Conservation (phyloP, 2,113 vertebrate species). For the Calyptomena viridis region DNA sequence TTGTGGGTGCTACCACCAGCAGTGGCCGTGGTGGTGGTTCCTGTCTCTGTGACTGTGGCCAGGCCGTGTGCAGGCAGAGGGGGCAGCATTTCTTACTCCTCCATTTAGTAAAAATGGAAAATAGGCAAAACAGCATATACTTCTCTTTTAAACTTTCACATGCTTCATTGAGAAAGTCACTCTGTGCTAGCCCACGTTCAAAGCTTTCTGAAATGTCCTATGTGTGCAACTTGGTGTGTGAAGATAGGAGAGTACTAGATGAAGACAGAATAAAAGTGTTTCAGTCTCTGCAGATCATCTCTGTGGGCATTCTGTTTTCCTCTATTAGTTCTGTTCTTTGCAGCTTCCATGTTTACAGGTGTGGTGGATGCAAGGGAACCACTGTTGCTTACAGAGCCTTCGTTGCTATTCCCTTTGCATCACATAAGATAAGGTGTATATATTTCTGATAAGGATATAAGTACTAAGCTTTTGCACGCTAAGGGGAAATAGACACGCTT, state of each 20-base stretch:
- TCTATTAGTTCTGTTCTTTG: neutral
- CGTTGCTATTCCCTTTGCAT: neutral
- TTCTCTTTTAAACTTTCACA: neutral
- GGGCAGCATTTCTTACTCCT: neutral
- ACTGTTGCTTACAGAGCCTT: neutral
- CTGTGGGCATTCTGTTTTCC: neutral
- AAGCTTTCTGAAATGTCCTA: neutral
- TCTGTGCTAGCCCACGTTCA: neutral
- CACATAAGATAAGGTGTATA: neutral
- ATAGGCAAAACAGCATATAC: neutral
- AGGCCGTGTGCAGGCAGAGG: neutral
- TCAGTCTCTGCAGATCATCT: neutral
- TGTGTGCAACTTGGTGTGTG: neutral
- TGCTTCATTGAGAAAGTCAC: neutral
- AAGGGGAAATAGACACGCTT: neutral
- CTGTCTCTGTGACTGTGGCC: neutral
- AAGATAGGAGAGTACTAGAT: accelerated
- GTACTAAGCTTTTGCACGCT: neutral
- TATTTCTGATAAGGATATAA: neutral
- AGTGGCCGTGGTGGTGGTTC: neutral
- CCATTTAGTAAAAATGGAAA: neutral
- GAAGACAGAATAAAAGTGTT: neutral
- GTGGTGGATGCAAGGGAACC: neutral
- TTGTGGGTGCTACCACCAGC: neutral
- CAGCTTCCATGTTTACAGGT: accelerated